Base-by-base conservation (phyloP, 2,113 vertebrate species). In the Vidua chalybeata region DNA sequence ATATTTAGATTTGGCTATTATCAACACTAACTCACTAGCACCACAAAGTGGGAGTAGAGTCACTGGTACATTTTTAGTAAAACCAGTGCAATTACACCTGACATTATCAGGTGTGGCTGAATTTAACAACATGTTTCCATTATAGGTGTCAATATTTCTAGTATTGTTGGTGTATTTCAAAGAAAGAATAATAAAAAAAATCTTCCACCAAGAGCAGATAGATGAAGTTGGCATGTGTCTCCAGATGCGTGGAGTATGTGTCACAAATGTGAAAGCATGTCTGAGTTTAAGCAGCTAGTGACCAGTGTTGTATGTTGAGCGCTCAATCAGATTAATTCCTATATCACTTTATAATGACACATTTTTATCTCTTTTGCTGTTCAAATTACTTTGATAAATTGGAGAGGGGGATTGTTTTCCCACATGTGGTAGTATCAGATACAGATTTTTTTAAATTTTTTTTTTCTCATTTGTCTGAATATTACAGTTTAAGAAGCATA, bases 361-460 rank as follows among this genome's bases (percentile, higher is more conserved):
- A 43, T 93, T 96, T 96, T 93, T 93, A 68, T 87, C 67, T 95
- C 55, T 87, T 94, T 95, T 96, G 61, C 52, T 96, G 31, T 96
- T 97, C 83, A 74, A 93, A 86, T 96, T 96, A 90, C 80, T 62
- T 49, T 79, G 68, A 88, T 95, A 84, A 94, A 92, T 66, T 86
- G 86, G 86, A 64, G 83, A 95, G 24, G 10, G 39, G 9, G 20
- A 22, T 41, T 76, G 17, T 84, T 94, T 90, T 96, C 77, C 56
- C 72, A 86, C 30, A 69, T 35, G 23, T 58, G n/a, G 23, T 87
- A 88, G 13, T 48, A 59, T 79, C 22, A 95, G 39, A 88, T 94
- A 67, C 7, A 71, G 72, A 43, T 33, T 87, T 19, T 68, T 51
- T 46, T 20, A 46, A 27, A 28, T 87, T 69, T 67, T 69, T 67